Base-by-base conservation (phyloP, 1,140 invertebrate species). In the Oryzaephilus surinamensis region DNA sequence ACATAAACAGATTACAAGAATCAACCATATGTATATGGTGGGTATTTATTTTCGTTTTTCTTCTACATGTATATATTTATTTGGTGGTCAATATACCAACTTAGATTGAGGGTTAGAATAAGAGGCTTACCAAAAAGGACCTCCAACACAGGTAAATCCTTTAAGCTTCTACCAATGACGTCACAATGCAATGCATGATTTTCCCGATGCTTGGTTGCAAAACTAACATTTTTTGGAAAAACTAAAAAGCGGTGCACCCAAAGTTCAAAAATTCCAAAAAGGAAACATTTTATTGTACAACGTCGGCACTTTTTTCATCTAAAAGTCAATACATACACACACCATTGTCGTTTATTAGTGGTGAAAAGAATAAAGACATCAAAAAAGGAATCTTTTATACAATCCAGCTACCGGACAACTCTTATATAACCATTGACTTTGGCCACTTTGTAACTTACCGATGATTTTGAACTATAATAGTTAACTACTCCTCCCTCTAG, bases 281-380 rank as follows among this genome's bases (percentile, higher is more conserved):
- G n/a, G n/a, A n/a, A n/a, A n/a, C n/a, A n/a, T n/a, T n/a, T n/a
- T n/a, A n/a, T n/a, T n/a, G n/a, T n/a, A n/a, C n/a, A n/a, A n/a
- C n/a, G n/a, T n/a, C n/a, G n/a, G n/a, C n/a, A n/a, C n/a, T n/a
- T n/a, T n/a, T n/a, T n/a, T n/a, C n/a, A n/a, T n/a, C n/a, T 36
- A 21, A 36, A 36, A 36, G 33, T 36, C 33, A 36, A 36, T 36
- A 16, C 33, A 14, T 21, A n/a, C n/a, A n/a, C n/a, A n/a, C n/a
- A n/a, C n/a, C 21, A 16, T 36, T 36, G 33, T 36, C 33, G 28
- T 31, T 31, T 31, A 31, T 16, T 24, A 26, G 11, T 36, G 18
- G 14, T 26, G 19, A 14, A 36, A 36, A n/a, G n/a, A 14, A 36
- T 36, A 36, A 36, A 36, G 33, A 36, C 33, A 36, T 36, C 33